Base-by-base conservation (phyloP, 2,113 vertebrate species). In the Hyperopisus bebe region DNA sequence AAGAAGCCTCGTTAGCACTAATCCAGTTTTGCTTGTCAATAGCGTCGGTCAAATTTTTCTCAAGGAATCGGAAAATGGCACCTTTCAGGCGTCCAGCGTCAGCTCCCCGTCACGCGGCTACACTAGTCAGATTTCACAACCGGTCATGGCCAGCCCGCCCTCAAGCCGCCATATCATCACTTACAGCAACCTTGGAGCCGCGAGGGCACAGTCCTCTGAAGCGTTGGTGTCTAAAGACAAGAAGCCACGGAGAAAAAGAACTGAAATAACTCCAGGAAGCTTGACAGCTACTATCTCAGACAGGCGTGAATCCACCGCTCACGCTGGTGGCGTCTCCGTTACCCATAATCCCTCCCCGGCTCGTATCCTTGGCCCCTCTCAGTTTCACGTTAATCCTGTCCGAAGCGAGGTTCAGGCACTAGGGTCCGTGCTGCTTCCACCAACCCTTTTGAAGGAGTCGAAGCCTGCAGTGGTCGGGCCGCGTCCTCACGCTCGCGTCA, bases 1-100 rank as follows among this genome's bases (percentile, higher is more conserved):
- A 70, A 95, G 95, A 13, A 96, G 96, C 86, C 95, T 96, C 13
- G 62, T 70, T 10, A 95, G 96, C 86, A 93, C 95, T 1, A 96
- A 95, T 2, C 96, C 97, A 70, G 95, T 98, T 87, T 94, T 98
- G 35, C 95, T 98, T 35, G 96, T 98, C 51, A 98, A 98, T 92
- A 97, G 97, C 80, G 93, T 97, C 5, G 97, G 97, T 8, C 97
- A 97, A 92, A 96, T 98, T 90, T 97, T 98, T 51, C 95, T 98
- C 35, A 98, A 97, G 91, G 96, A 97, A 92, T 95, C 95, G 3
- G 94, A 96, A 50, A 96, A 94, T 91, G 95, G 96, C 92, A 96
- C 95, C 19, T 96, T 96, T 80, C 96, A 96, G 92, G 89, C 96
- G 11, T 94, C 96, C 44, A 93, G 93, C 80, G 93, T 95, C 21